Conservation (phyloP, 2,113 vertebrate genomes). For the Tupaia tana region DNA sequence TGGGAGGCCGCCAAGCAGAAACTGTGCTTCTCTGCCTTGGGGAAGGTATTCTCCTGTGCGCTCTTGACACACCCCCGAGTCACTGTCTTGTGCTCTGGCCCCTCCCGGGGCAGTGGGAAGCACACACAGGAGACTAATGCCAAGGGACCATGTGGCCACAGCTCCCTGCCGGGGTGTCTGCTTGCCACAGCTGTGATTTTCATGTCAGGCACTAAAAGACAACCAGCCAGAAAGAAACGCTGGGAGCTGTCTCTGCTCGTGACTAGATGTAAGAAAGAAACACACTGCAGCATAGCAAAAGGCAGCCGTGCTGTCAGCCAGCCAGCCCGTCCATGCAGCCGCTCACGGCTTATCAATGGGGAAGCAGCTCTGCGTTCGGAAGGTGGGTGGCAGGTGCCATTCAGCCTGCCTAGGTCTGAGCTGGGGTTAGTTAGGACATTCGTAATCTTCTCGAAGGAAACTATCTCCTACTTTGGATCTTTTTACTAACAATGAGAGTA, state of each 20-base stretch:
- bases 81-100: neutral
- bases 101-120: neutral
- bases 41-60: neutral
- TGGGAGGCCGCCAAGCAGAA: neutral
- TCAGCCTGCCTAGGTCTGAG: neutral
- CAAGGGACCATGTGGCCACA: neutral
- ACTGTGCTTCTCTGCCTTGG: neutral
- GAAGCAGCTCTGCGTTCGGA: neutral
- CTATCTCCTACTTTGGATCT: neutral
- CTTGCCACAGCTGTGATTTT: slow-evolving; percentile 5
- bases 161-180: neutral
- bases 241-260: neutral
- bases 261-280: neutral
- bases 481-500: neutral
- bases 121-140: neutral
- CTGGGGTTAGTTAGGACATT: neutral
- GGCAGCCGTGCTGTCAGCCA: neutral
- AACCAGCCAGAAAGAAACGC: neutral
- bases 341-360: neutral
- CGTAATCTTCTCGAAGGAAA: neutral
- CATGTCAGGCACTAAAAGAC: neutral
- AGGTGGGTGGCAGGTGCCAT: neutral
- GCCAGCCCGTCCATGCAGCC: rapidly evolving
- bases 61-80: neutral
- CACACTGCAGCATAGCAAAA: neutral